Evolutionary conservation across 92 coral and sea anemone genomes (phyloP).

Genomic region (Palythoa caribaeorum): DNA sequence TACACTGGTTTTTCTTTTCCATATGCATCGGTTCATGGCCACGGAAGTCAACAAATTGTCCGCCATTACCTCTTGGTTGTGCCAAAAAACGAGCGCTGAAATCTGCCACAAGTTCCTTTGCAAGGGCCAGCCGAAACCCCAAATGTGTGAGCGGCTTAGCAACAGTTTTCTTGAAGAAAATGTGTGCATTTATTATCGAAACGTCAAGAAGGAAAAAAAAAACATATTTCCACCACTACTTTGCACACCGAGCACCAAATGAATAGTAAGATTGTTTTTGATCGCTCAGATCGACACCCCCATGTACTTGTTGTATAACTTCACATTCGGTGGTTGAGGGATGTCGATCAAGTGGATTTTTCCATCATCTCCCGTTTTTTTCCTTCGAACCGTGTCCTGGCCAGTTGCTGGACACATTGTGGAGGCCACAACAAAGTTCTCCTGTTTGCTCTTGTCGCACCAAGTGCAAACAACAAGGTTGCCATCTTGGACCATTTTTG

Average conservation of each 20-base stretch:
- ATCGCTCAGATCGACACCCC: conserved; percentile 21
- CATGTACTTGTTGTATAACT: conserved; percentile 12
- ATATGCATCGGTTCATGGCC: conserved; percentile 17
- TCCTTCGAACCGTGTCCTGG: conserved; percentile 7
- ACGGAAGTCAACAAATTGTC: background rate
- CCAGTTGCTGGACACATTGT: conserved; percentile 23
- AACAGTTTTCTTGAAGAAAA: conserved; percentile 3
- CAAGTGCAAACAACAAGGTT: conserved; percentile 26
- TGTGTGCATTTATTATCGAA: background rate
- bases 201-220: conserved; percentile 17
- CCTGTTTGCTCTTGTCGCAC: conserved; percentile 39
- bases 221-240: conserved; percentile 34
- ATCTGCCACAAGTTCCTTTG: conserved; percentile 11
- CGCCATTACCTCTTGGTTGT: background rate
- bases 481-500: conserved; percentile 6
- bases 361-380: conserved; percentile 19
- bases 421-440: conserved; percentile 4
- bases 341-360: conserved; percentile 14
- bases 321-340: conserved; percentile 16
- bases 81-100: background rate
- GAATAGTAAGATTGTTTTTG: conserved; percentile 25
- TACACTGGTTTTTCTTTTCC: conserved; percentile 13
- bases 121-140: conserved; percentile 14
- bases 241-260: background rate
- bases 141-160: conserved; percentile 13